Conservation (phyloP, 2,888 invertebrate species). For the Dolomedes plantarius region DNA sequence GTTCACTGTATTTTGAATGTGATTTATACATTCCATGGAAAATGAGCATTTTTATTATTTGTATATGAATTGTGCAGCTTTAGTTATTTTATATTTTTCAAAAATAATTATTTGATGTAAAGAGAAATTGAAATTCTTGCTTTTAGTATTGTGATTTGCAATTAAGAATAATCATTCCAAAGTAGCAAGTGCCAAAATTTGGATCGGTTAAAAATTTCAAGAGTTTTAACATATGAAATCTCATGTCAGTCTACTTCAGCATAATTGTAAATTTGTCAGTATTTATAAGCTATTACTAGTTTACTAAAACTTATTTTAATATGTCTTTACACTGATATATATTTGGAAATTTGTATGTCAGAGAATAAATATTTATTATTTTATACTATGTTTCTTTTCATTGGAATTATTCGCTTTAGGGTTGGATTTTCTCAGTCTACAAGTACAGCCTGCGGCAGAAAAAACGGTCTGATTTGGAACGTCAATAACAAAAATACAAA, state of each 20-base stretch:
- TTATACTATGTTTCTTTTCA: not conserved
- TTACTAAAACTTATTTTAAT: constrained; percentile 9
- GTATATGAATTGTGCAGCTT: constrained; percentile 43
- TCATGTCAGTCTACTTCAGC: not conserved
- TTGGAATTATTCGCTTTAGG: too few relatives aligned
- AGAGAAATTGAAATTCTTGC: constrained; percentile 25
- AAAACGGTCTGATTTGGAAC: too few relatives aligned
- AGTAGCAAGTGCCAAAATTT: constrained; percentile 60
- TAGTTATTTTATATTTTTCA: constrained; percentile 52
- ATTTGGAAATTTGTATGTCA: constrained; percentile 10
- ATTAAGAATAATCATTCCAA: constrained; percentile 24
- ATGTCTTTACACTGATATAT: constrained; percentile 10
- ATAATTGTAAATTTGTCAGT: not conserved
- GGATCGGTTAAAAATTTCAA: not conserved
- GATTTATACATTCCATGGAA: constrained; percentile 51
- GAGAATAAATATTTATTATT: constrained; percentile 13
- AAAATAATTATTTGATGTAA: constrained; percentile 50
- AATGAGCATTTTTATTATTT: constrained; percentile 26
- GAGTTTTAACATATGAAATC: not conserved
- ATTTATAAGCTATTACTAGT: constrained; percentile 5
- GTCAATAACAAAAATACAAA: too few relatives aligned
- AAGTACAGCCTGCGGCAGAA: too few relatives aligned
- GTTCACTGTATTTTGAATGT: constrained; percentile 7
- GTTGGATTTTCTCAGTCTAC: too few relatives aligned
- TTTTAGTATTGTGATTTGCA: not conserved